A percentile compares a stretch with the other conserved stretches of the same genome.
These are phyloP conservation scores for Lycorma delicatula DNA, from an alignment of 1,140 invertebrate genomes.

Conservation along the genomic window DNA sequence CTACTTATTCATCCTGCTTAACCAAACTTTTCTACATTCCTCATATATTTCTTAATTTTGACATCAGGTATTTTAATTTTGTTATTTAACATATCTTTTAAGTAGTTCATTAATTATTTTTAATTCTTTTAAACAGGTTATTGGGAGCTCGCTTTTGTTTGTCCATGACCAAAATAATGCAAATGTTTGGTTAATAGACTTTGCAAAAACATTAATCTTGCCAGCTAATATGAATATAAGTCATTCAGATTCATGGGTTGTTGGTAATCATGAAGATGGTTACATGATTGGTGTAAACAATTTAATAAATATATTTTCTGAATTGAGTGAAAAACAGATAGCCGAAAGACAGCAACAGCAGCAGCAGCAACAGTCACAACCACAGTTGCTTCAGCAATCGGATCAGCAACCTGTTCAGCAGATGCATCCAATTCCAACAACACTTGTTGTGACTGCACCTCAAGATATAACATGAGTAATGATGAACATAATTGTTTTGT, in stretches of 20 bases:
- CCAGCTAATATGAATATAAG: constrained; percentile 56
- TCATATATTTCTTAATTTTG: too few relatives aligned
- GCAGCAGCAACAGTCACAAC: not conserved
- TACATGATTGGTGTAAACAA: constrained; percentile 92
- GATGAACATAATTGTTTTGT: too few relatives aligned
- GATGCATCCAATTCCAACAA: too few relatives aligned
- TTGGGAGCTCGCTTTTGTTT: constrained; percentile 92
- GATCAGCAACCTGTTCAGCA: not conserved
- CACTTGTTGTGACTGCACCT: not conserved
- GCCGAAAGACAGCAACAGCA: too few relatives aligned
- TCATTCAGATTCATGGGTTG: constrained; percentile 79
- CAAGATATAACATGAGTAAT: not conserved
- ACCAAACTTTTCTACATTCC: too few relatives aligned
- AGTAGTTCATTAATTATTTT: not conserved
- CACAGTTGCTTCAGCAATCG: not conserved
- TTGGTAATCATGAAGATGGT: constrained; percentile 98
- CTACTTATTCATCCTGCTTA: too few relatives aligned
- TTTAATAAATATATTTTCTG: constrained; percentile 77
- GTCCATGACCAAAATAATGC: constrained; percentile 85
- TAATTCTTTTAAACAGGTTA: constrained; percentile 53
- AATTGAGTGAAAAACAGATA: constrained; percentile 38
- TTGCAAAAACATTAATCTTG: constrained; percentile 87
- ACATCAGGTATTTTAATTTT: too few relatives aligned
- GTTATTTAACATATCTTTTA: too few relatives aligned
- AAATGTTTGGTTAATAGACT: constrained; percentile 96